Evolutionary conservation across 2,113 vertebrate species (phyloP), one percentile per base, ranked within the genome.

Genomic region (Sinocyclocheilus rhinocerous): DNA sequence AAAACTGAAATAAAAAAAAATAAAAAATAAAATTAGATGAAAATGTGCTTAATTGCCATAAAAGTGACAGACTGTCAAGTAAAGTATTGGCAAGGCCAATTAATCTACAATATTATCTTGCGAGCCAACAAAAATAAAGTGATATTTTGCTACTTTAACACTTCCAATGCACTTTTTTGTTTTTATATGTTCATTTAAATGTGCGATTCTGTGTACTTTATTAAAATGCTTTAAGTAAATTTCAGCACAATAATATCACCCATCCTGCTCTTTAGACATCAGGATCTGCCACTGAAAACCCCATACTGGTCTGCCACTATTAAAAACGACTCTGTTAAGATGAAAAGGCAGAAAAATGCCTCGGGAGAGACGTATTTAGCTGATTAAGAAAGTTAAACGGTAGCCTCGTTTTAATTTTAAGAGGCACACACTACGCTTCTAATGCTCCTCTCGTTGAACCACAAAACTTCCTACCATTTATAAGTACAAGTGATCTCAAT

Each of bases 401-500:
- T 92, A 93, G 92, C 92, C 91, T 92, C 91, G 87, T 83, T 85
- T 89, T 76, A 81, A 82, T 89, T 91, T 88, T 88, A 90, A 84
- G 55, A 84, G 81, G 89, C 93, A 92, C 91, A 90, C 92, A 92
- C 92, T 94, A 91, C 92, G 84, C 89, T 93, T 94, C 93, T 92
- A 94, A 94, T 94, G 92, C 92, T 85, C 93, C 91, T 94, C 89
- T 90, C 91, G 89, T 45, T 81, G 89, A 91, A 93, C 94, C 94
- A 89, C 94, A 94, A 90, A 93, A 90, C 94, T 96, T 94, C 94
- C 95, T 95, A 94, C 93, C 93, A 93, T 94, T 95, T 94, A 95
- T 95, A 94, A 93, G 92, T 92, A 94, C 95, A 95, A 95, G 95
- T 95, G 95, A 96, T 95, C 93, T 95, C 95, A 96, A 96, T 96